These are phyloP conservation scores for Phacellophora camtschatica DNA, from an alignment of 30 jellyfish, hydroid and myxozoan genomes.

Conservation along the genomic window DNA sequence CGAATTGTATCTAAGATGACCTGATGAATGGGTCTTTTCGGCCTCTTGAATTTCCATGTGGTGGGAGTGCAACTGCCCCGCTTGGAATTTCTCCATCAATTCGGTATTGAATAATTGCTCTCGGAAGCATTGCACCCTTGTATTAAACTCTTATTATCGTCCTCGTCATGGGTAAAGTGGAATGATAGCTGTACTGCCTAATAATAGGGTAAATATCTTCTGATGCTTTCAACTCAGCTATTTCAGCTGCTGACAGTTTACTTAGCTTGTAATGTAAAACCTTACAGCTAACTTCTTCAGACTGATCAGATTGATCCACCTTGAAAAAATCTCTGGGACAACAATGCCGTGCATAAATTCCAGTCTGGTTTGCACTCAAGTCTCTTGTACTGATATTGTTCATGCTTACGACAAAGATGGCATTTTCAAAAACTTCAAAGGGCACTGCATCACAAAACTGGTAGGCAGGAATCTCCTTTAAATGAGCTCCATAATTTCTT, in stretches of 20 bases:
- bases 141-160: not conserved
- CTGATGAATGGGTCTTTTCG: slow-evolving; percentile 4
- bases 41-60: slow-evolving; percentile 2
- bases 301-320: not conserved
- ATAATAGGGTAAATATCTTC: not conserved
- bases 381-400: not conserved
- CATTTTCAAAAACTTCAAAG: not conserved
- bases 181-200: slow-evolving; percentile 12
- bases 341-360: slow-evolving; percentile 1
- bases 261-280: not conserved
- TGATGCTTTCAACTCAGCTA: slow-evolving; percentile 4
- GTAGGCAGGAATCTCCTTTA: not conserved
- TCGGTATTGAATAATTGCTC: not conserved
- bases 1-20: not conserved
- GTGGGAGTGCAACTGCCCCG: not conserved
- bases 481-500: not conserved
- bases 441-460: slow-evolving; percentile 9
- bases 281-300: not conserved
- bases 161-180: slow-evolving; percentile 11
- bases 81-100: not conserved
- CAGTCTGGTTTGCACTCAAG: slow-evolving; percentile 13
- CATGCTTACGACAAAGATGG: not conserved
- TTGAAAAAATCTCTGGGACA: slow-evolving; percentile 1
- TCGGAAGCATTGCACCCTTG: not conserved
- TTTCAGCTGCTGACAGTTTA: not conserved